Base-by-base conservation (phyloP, 2,113 vertebrate species). In the Hystrix brachyura region DNA sequence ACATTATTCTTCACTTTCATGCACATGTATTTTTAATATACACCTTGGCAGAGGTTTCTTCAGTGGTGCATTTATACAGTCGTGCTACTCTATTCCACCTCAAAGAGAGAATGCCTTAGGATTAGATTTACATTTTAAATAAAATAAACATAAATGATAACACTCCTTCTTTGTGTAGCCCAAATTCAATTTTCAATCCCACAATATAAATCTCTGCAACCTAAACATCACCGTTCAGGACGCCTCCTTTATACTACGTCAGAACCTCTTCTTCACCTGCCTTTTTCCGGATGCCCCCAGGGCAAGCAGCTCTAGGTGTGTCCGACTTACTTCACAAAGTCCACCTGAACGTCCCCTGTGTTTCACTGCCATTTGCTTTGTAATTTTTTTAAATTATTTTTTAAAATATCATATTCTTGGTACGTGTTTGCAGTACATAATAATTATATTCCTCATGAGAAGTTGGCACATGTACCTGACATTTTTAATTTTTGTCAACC, bases 331-430 rank as follows among this genome's bases (percentile, higher is more conserved):
- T 53, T 59, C 7, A 23, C 2, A 7, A 10, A 5, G 7, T 29
- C 14, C 15, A 14, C 8, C 60, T 69, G 46, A 7, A 3, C 11
- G 8, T 10, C 7, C 1, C 1, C 3, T 34, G 17, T 0, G 1
- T 0, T 64, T 65, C 38, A 38, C 0, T 43, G 1, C 3, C 19
- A 9, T 27, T 2, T 18, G 34, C 19, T 29, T 59, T 12, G 38
- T 38, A 38, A 38, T 38, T 38, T 38, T 38, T 38, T 38, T 38
- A 2, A 38, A 38, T 38, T 38, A 46, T 38, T 72, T 43, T 46
- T 72, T 43, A 72, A 23, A 46, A 25, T 46, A 12, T 18, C 43
- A 25, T 25, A 72, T 5, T 72, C 21, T 23, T 25, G 4, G 10
- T 12, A 25, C 23, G 5, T 25, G 21, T 72, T 72, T 25, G 71